Evolutionary conservation across 2,113 vertebrate species (phyloP).

Genomic region (Pungitius pungitius): DNA sequence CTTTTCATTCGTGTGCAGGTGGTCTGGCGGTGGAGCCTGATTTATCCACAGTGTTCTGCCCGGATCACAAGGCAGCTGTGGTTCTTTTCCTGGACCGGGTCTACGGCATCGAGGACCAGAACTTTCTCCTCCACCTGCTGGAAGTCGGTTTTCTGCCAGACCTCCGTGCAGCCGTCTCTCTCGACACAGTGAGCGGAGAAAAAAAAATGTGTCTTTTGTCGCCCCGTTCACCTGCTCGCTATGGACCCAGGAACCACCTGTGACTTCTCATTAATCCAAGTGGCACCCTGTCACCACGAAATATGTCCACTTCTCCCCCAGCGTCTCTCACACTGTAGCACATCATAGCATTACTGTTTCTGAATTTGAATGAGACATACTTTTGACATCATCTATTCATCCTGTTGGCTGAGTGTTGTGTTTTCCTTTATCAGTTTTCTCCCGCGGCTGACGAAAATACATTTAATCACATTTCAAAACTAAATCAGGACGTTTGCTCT

Average conservation of each 20-base stretch:
- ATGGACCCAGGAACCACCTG: neutral
- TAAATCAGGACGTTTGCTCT: neutral
- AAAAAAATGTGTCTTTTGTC: slow-evolving; percentile 13
- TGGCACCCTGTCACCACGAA: neutral
- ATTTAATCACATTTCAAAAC: neutral
- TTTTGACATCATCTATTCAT: neutral
- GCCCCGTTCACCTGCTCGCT: neutral
- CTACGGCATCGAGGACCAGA: slow-evolving; percentile 90
- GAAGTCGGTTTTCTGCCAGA: slow-evolving; percentile 95
- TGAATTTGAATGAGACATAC: neutral
- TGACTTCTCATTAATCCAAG: slow-evolving; percentile 9
- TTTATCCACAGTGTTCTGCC: slow-evolving; percentile 93
- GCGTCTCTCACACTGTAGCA: too few relatives aligned
- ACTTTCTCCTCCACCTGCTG: slow-evolving; percentile 89
- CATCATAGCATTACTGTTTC: neutral
- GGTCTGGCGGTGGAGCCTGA: slow-evolving; percentile 90
- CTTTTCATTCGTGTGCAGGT: slow-evolving; percentile 78
- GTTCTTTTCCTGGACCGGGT: slow-evolving; percentile 97
- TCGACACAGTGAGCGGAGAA: slow-evolving; percentile 86
- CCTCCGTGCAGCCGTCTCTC: slow-evolving; percentile 90
- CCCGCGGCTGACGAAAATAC: neutral
- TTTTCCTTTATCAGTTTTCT: neutral
- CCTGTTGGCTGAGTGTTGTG: neutral
- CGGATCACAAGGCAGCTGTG: slow-evolving; percentile 98
- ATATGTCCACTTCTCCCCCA: neutral